Base-by-base conservation (phyloP, 2,888 invertebrate genomes). In the Diadromus collaris region DNA sequence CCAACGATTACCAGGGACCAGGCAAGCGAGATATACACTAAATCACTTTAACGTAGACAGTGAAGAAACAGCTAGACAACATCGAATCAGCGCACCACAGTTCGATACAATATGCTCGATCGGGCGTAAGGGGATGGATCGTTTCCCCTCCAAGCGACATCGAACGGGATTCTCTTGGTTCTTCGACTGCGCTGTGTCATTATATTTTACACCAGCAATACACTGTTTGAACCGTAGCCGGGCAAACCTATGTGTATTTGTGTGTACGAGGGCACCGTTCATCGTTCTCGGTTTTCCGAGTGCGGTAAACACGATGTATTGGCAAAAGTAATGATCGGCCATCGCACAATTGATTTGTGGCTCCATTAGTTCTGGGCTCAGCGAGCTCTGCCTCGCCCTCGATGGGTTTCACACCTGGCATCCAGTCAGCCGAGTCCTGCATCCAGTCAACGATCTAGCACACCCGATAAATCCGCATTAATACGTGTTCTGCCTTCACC, bases 231-330 rank as follows among this genome's bases (percentile, higher is more conserved):
- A 76, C 70, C 63, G 34, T 74, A 58, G 19, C 38, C 38, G 38
- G 3, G 13, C 69, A 56, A n/a, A 38, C 44, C 56, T 56, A 58
- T 19, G 21, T 67, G 41, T 64, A 21, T 41, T 58, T 63, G 72
- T 58, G 46, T 67, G 74, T 73, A 56, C 61, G 58, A 32, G 51
- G 71, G 51, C 29, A 70, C 71, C 71, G 76, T 78, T 76, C 69
- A 76, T 79, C 69, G 44, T 34, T 63, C 54, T 76, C 63, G 76
- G 76, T 78, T 9, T 80, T 81, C 64, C 72, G 75, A 85, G 84
- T 88, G 90, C 85, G 90, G 89, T 89, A 89, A 90, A 90, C 90
- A 89, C 86, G 88, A 86, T 86, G 85, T 76, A 86, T 88, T 87
- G 85, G 86, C 85, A 82, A 86, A 88, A 88, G 88, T 89, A 89